Conservation (phyloP, 2,797 vertebrate species). For the Natrix natrix region DNA sequence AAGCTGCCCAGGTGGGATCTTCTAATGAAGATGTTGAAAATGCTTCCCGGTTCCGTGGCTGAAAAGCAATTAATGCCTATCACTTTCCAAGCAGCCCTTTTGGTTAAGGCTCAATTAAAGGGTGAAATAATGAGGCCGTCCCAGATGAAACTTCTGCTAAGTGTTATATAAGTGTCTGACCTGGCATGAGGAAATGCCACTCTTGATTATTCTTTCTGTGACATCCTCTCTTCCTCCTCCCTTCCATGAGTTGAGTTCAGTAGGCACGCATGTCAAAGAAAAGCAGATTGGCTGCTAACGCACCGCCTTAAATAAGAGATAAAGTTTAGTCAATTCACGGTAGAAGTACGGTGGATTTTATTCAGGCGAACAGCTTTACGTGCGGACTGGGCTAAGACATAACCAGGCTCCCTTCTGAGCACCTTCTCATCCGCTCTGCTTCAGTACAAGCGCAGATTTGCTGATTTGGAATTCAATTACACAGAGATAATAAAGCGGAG, state of each 20-base stretch:
- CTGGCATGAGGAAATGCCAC: conserved; percentile 57
- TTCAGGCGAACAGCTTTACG: conserved; percentile 49
- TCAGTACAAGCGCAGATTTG: background rate
- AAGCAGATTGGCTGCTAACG: conserved; percentile 61
- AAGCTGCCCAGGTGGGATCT: conserved; percentile 31
- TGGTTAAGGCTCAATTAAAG: conserved; percentile 61
- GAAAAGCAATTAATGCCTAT: conserved; percentile 60
- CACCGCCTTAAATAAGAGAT: conserved; percentile 35
- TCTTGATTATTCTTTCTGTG: conserved; percentile 55
- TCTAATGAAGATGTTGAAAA: conserved; percentile 55
- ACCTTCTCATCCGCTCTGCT: conserved; percentile 5
- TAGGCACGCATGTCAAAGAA: conserved; percentile 69
- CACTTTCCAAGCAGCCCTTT: conserved; percentile 52
- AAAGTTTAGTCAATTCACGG: conserved; percentile 67
- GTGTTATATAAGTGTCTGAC: conserved; percentile 44
- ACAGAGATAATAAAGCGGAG: background rate
- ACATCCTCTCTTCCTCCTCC: background rate
- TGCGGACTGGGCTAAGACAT: conserved; percentile 62
- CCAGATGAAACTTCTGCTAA: conserved; percentile 48
- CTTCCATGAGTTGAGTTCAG: conserved; percentile 44
- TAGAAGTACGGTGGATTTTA: conserved; percentile 69
- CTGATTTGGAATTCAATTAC: background rate
- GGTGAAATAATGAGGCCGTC: conserved; percentile 57
- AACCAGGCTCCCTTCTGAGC: conserved; percentile 39
- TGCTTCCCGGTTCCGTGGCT: conserved; percentile 50